phyloP scores from a whole-genome alignment of 2,797 vertebrate species.

The Benthosema pterotum region DNA sequence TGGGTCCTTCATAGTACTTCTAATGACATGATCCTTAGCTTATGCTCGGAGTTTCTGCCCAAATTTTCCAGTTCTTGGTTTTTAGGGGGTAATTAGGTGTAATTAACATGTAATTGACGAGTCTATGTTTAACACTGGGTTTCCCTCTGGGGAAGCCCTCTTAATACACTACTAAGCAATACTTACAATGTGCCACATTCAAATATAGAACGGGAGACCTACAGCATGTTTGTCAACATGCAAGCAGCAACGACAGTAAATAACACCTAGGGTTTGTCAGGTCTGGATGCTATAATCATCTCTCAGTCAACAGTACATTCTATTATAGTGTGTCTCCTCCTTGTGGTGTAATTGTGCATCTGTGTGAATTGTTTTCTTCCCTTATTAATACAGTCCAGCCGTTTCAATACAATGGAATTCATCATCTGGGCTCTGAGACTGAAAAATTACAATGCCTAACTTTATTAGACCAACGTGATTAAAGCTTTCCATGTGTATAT shows the following conservation, averaged over 20 bases:
- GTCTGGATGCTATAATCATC: conserved; percentile 13
- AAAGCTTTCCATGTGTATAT: conserved; percentile 11
- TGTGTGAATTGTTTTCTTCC: conserved; percentile 7
- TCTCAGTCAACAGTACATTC: not conserved
- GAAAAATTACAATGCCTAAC: not conserved
- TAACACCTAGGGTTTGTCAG: conserved; percentile 26
- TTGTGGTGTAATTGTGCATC: conserved; percentile 36
- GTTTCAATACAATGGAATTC: conserved; percentile 4
- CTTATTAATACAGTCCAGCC: not conserved
- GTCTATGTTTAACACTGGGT: conserved; percentile 35
- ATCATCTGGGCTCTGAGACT: not conserved
- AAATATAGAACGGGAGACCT: conserved; percentile 56
- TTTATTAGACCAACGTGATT: conserved; percentile 15
- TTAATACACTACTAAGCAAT: conserved; percentile 23
- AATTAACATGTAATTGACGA: conserved; percentile 44
- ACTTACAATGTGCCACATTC: conserved; percentile 57
- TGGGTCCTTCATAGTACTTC: conserved; percentile 22
- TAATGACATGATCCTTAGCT: conserved; percentile 62
- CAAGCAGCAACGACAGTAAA: conserved; percentile 5
- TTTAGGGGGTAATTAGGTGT: conserved; percentile 36
- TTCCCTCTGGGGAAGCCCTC: conserved; percentile 67
- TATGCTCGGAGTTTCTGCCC: conserved; percentile 43
- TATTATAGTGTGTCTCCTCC: conserved; percentile 52
- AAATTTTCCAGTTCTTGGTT: conserved; percentile 33
- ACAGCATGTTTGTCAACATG: conserved; percentile 64